Conservation (phyloP, 2,113 vertebrate genomes). For the Coracopsis vasa region DNA sequence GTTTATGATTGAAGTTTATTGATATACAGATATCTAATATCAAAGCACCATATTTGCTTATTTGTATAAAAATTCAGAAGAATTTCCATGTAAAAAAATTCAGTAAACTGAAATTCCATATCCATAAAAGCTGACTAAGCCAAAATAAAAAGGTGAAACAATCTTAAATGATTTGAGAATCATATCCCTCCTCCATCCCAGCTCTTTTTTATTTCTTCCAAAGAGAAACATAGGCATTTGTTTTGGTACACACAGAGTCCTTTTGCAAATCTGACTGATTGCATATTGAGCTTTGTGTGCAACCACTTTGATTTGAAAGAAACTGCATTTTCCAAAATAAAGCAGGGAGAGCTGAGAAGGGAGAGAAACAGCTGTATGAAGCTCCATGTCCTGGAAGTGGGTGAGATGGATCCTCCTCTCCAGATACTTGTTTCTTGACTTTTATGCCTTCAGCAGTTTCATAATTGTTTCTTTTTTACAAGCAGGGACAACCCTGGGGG, state of each 20-base stretch:
- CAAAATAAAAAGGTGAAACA: neutral
- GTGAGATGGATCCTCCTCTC: neutral
- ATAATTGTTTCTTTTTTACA: neutral
- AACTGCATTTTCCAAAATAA: slow-evolving; percentile 69
- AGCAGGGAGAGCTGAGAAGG: slow-evolving; percentile 51
- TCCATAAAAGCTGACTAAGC: neutral
- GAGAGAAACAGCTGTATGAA: slow-evolving; percentile 60
- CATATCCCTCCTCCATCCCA: neutral
- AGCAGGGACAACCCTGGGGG: neutral
- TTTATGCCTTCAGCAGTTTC: neutral
- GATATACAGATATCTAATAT: neutral
- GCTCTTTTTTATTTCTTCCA: neutral
- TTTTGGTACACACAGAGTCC: slow-evolving; percentile 44
- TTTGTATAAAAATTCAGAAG: neutral
- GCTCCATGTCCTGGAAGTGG: slow-evolving; percentile 43
- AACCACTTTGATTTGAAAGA: slow-evolving; percentile 70
- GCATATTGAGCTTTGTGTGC: slow-evolving; percentile 62
- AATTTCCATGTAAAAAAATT: neutral
- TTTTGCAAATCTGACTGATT: slow-evolving; percentile 69
- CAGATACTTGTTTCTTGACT: slow-evolving; percentile 31
- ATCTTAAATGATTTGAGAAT: neutral
- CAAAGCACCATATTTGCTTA: neutral
- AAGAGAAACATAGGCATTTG: neutral
- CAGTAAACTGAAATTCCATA: neutral
- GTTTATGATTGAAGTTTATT: neutral